Base-by-base conservation (phyloP, 2,888 invertebrate species). In the Cyrtodaria siliqua region DNA sequence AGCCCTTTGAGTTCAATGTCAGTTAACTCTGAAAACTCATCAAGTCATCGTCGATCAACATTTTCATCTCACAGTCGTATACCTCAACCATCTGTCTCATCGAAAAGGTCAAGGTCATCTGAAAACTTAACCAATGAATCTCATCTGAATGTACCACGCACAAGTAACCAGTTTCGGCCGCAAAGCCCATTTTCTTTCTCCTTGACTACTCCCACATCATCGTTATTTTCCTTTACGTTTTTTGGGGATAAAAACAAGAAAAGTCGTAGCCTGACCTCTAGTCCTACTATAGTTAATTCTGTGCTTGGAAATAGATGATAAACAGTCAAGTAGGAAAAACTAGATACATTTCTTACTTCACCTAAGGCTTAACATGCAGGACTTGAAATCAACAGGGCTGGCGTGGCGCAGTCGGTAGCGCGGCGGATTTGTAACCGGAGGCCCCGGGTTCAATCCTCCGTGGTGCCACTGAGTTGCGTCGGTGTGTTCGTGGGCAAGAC, bases 121-220 rank as follows among this genome's bases (percentile, higher is more conserved):
- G 90, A 90, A 57, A 87, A 84, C 66, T 78, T 89, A 26, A 80
- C 57, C 12, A 27, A 59, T 14, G 56, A 40, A 20, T 63, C 79
- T 12, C 69, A 47, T 49, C n/a, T 38, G 4, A 57, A 53, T 9
- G 57, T n/a, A 29, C 27, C 26, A 50, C 59, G 56, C 23, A 56
- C 53, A n/a, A 68, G 60, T 33, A 57, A 55, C 29, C 74, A 75
- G 64, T 71, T 66, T 50, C 50, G 59, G 56, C 33, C 59, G 1
- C 64, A 80, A 14, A 86, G 84, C 61, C 89, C 88, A 16, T 90
- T 90, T 56, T 84, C 87, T 8, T 88, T 87, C 59, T 87, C 89
- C 6, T 75, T 88, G 18, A 83, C 87, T 24, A 88, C 87, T 6
- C 87, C 89, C 2, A 89, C 83, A 40, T 83, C 87, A 1, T 77